Evolutionary conservation across 2,113 vertebrate genomes (phyloP).

Genomic region (Hyla sarda): DNA sequence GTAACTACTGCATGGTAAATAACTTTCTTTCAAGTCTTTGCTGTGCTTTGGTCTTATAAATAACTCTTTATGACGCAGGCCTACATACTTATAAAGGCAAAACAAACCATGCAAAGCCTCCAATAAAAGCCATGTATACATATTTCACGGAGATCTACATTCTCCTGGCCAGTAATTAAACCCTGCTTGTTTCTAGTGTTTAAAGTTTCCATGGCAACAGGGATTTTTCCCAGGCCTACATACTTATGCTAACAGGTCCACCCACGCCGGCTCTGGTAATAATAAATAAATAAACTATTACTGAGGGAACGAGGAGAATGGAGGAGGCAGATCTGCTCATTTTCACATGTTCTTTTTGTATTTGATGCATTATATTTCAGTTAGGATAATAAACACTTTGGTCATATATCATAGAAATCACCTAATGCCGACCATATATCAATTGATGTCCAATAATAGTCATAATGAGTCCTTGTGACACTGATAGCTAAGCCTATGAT

Average conservation of each 20-base stretch:
- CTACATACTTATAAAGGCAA: neutral
- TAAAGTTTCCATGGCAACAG: slow-evolving; percentile 54
- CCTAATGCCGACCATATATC: neutral
- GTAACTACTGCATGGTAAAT: neutral
- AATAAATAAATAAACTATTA: slow-evolving; percentile 51
- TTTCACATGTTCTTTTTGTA: neutral
- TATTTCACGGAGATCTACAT: slow-evolving; percentile 17
- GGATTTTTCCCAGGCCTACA: slow-evolving; percentile 49
- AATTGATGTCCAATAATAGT: neutral
- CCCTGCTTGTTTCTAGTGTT: slow-evolving; percentile 32
- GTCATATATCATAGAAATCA: neutral
- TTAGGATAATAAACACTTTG: neutral
- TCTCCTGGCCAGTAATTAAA: slow-evolving; percentile 51
- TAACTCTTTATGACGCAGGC: neutral
- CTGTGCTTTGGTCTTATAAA: slow-evolving; percentile 14
- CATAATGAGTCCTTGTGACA: neutral
- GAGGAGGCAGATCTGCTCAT: neutral
- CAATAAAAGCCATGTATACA: slow-evolving; percentile 4
- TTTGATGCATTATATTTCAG: neutral
- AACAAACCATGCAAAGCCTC: neutral
- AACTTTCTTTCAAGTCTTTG: neutral
- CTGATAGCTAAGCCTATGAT: neutral
- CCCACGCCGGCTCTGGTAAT: slow-evolving; percentile 36
- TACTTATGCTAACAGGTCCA: slow-evolving; percentile 44
- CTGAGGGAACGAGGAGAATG: neutral